Conservation (phyloP, 2,888 invertebrate genomes). For the Epinotia bilunana region DNA sequence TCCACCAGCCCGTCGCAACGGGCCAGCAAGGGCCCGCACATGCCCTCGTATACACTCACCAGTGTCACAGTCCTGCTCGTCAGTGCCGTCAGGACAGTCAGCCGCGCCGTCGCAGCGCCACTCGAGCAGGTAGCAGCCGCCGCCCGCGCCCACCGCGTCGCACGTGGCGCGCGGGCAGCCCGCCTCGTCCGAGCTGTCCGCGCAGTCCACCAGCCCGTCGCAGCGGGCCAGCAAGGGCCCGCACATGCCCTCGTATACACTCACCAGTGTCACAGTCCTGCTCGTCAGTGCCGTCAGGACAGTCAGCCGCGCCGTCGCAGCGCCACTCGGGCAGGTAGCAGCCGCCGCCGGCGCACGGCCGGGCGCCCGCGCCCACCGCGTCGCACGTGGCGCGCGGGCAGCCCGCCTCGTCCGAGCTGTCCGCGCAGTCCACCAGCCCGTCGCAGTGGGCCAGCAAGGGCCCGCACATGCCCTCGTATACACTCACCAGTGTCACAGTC, state of each 20-base stretch:
- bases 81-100: too few species aligned
- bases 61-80: too few species aligned
- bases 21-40: too few species aligned
- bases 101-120: too few species aligned
- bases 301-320: conserved; percentile 90
- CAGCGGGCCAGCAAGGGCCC: conserved; percentile 86
- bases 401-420: conserved; percentile 91
- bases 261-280: conserved; percentile 81
- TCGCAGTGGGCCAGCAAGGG: conserved; percentile 87
- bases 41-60: too few species aligned
- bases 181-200: conserved; percentile 92
- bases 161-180: conserved; percentile 84
- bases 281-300: conserved; percentile 91
- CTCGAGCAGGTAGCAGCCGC: too few species aligned
- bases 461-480: conserved; percentile 84
- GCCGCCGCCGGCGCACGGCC: conserved; percentile 84
- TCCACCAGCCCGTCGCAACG: too few species aligned
- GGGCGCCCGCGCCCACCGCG: conserved; percentile 55
- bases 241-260: conserved; percentile 79
- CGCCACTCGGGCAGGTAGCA: conserved; percentile 90
- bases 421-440: conserved; percentile 89
- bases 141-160: conserved; percentile 58
- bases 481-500: conserved; percentile 80
- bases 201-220: conserved; percentile 90
- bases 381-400: conserved; percentile 82